Evolutionary conservation across 2,797 vertebrate genomes (phyloP).

Genomic region (Etheostoma nigrum): DNA sequence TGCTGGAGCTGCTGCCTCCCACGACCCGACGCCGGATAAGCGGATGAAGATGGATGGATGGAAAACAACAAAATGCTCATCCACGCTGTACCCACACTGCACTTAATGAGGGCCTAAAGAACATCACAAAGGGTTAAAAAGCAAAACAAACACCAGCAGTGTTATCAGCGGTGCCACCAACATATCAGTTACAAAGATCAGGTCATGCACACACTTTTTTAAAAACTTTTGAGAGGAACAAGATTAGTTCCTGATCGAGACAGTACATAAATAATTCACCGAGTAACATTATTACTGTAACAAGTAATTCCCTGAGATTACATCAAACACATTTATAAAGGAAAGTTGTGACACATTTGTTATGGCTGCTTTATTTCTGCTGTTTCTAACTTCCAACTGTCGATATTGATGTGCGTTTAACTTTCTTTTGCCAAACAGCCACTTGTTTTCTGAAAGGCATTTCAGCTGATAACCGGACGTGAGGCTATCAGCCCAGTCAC

Average conservation of each 20-base stretch:
- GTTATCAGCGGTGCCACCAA: neutral
- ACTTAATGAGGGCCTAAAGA: neutral
- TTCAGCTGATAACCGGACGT: neutral
- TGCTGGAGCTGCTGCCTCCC: no score
- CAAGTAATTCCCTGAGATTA: neutral
- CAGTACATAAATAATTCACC: neutral
- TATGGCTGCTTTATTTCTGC: slow-evolving; percentile 2
- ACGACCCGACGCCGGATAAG: no score
- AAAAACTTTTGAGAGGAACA: neutral
- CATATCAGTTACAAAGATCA: neutral
- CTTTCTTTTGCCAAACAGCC: neutral
- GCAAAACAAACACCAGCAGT: neutral
- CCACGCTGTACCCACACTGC: neutral
- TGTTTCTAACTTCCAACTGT: neutral
- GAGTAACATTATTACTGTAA: neutral
- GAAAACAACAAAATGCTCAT: neutral
- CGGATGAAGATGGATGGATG: no score
- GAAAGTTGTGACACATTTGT: neutral
- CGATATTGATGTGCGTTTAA: neutral
- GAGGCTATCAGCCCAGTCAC: slow-evolving; percentile 3
- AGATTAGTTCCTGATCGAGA: neutral
- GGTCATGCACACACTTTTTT: neutral
- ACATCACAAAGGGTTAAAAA: neutral
- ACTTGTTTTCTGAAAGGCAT: neutral
- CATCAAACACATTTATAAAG: slow-evolving; percentile 6